Base-by-base conservation (phyloP, 2,797 vertebrate species). In the Heterohyrax brucei region DNA sequence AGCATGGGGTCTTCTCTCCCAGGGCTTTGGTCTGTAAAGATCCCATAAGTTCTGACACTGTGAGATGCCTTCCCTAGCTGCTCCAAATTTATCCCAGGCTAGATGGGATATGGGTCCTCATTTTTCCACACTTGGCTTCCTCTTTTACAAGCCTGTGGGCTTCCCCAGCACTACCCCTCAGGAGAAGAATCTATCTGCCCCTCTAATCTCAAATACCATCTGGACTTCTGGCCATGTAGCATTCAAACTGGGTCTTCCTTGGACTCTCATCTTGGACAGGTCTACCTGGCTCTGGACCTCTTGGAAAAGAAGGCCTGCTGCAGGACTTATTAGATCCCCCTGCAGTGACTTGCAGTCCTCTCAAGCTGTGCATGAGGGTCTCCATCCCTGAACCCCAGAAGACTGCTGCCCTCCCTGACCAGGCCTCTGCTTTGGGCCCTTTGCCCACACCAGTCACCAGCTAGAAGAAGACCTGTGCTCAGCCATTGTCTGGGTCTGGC, bases 71-170 rank as follows among this genome's bases (percentile, higher is more conserved):
- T 22, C 21, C 59, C 48, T n/a, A 16, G 0, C 62, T 79, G 24
- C 80, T 39, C 56, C 50, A 21, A 48, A 59, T 30, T 39, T n/a
- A 9, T 28, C 61, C 61, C 44, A 19, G 44, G 26, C 39, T 44
- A 24, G 1, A 18, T 33, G 61, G 39, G 39, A 2, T 13, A 10
- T 10, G 5, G 14, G 10, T 53, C 28, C 16, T 64, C n/a, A 0
- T 68, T 86, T 91, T 90, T 50, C 86, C 82, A 85, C 79, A 86
- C 50, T 46, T n/a, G 10, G 14, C 48, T 73, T 50, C 72, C 64
- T 89, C 61, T 68, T 88, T 80, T 73, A 16, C 30, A 89, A 93
- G 53, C 50, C 62, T 16, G 1, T 7, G 3, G 30, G n/a, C 46
- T 81, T 76, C 82, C 64, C 75, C 30, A 61, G 66, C 56, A 16